phyloP scores from a whole-genome alignment of 2,888 invertebrate genomes.

The Macrophya alboannulata region DNA sequence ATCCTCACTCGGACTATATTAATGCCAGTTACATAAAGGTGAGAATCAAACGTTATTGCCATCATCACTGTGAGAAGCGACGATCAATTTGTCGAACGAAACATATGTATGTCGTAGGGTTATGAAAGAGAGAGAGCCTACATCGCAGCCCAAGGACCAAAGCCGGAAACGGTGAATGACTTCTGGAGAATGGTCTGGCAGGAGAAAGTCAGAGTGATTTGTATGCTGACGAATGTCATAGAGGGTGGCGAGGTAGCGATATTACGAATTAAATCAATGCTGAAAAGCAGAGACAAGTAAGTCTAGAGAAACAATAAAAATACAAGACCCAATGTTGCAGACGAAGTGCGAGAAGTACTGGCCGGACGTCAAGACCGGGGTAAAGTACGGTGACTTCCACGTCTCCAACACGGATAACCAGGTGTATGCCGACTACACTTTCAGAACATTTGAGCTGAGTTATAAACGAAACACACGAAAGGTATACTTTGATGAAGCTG shows the following conservation, averaged over 20 bases:
- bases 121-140: constrained; percentile 70
- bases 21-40: constrained; percentile 78
- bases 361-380: constrained; percentile 79
- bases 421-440: constrained; percentile 77
- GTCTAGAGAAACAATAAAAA: too few relatives aligned
- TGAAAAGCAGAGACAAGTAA: too few relatives aligned
- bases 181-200: constrained; percentile 82
- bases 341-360: constrained; percentile 82
- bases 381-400: constrained; percentile 74
- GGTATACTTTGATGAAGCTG: constrained; percentile 63
- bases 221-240: constrained; percentile 81
- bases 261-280: neutral
- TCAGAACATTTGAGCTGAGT: constrained; percentile 76
- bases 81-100: too few relatives aligned
- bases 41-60: constrained; percentile 60
- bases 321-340: constrained; percentile 66
- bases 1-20: constrained; percentile 78
- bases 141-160: constrained; percentile 79
- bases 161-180: constrained; percentile 76
- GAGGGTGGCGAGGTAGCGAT: constrained; percentile 77
- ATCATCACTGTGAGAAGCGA: too few relatives aligned
- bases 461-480: too few relatives aligned
- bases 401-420: constrained; percentile 73
- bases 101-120: constrained; percentile 64
- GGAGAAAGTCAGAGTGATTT: constrained; percentile 80